Base-by-base conservation (phyloP, 2,888 invertebrate species). In the Chymomyza fuscimana region DNA sequence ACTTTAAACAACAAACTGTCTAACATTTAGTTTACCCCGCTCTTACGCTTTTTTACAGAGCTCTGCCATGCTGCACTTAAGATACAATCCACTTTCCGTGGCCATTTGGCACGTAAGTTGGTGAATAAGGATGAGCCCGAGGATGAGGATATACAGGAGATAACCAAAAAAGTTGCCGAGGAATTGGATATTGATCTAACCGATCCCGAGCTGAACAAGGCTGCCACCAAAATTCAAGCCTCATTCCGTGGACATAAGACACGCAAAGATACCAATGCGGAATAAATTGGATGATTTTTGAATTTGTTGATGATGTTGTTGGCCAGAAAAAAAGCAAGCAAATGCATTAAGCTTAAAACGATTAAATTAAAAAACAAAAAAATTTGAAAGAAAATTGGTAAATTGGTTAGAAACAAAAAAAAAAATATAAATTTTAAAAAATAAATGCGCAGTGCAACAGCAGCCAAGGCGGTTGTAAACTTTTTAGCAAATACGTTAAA, bases 161-260 rank as follows among this genome's bases (percentile, higher is more conserved):
- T 94, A 79, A 94, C 94, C 76, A 93, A 93, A 82, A 93, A 92
- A 84, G 92, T 92, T 50, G 94, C 94, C 82, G 96, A 97, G 90
- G 96, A 97, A 89, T 93, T 96, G 91, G 96, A 96, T 90, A 96
- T 97, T 80, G 97, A 97, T 92, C 93, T 97, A 78, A 93, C 95
- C 76, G 97, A 97, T 93, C 97, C 97, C 19, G 96, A 97, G 82
- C 93, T 97, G 87, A 95, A 96, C 92, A 96, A 96, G 91, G 97
- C 97, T 1, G 97, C 97, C 36, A 96, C 96, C 73, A 97, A 97
- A 93, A 97, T 97, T 78, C 97, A 97, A 91, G 97, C 97, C 67
- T 96, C 97, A 63, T 97, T 97, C 95, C 95, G 97, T 78, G 97
- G 97, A 73, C 97, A 97, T 93, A 96, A 96, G 93, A 96, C 95